Percentiles rank a stretch among this genome's conserved stretches.
Conservation (phyloP, 2,888 invertebrate species). For the Spilosoma lubricipeda region DNA sequence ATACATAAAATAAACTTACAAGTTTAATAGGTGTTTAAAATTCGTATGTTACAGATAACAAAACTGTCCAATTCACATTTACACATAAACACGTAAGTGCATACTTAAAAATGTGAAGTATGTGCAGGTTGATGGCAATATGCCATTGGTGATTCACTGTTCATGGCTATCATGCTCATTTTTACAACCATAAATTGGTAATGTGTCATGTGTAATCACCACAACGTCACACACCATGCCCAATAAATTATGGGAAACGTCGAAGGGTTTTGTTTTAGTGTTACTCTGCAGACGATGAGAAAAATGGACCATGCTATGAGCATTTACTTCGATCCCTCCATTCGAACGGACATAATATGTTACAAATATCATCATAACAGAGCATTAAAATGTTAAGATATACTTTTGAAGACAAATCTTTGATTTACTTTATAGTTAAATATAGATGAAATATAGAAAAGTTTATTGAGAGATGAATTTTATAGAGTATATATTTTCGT, state of each 20-base stretch:
- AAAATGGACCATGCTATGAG: conserved; percentile 15
- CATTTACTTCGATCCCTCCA: conserved; percentile 22
- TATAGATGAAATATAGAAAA: background rate
- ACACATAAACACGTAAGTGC: background rate
- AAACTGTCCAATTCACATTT: background rate
- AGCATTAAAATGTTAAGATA: background rate
- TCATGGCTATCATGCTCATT: conserved; percentile 9
- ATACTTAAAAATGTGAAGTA: background rate
- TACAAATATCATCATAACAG: background rate
- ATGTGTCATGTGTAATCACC: conserved; percentile 23
- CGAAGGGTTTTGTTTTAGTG: conserved; percentile 12
- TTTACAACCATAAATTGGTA: conserved; percentile 9
- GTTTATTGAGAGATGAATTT: background rate
- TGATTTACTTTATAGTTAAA: background rate
- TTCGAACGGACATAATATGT: conserved; percentile 19
- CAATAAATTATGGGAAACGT: conserved; percentile 25
- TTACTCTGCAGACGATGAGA: conserved; percentile 17
- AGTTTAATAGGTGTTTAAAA: background rate
- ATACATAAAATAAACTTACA: background rate
- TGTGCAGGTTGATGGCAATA: background rate
- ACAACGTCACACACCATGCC: conserved; percentile 23
- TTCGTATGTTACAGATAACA: background rate
- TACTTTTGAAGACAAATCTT: background rate
- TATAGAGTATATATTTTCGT: background rate
- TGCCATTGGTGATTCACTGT: background rate